Evolutionary conservation across 2,797 vertebrate species (phyloP), one percentile per base, ranked within the genome.

Genomic region (Poeciliopsis paucimaculata): DNA sequence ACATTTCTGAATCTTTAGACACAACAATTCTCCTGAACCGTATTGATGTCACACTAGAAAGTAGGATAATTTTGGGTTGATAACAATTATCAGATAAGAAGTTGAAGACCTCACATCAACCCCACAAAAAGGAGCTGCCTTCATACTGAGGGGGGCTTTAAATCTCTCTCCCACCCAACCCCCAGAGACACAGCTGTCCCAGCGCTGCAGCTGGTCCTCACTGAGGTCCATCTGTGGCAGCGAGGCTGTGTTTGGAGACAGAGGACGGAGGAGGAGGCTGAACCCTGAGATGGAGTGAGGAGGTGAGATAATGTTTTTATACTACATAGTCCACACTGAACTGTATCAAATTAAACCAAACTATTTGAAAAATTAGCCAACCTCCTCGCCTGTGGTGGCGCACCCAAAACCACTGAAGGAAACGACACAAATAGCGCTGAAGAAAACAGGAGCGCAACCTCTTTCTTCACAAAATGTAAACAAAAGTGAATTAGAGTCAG

Each of bases 181-280:
- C 80, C 87, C 49, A 0, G 28, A 47, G 82, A 80, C 43, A 53
- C 2, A 45, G 74, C 71, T 77, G 23, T 60, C 78, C 75, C 82
- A 80, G 87, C 86, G 84, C 81, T 72, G 79, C 93, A 94, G 90
- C 90, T 94, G 93, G 88, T 89, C 89, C 74, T 77, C 79, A 77
- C 34, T 13, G 57, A 57, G 43, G 39, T 78, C 84, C 92, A 91
- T 93, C 85, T 94, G 92, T 83, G 86, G 66, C 77, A 79, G 47
- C 28, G 73, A 82, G 71, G 28, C 66, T 76, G 53, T 46, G 36
- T 83, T 79, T 62, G 41, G 49, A 79, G 66, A 73, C 49, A 47
- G 39, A 41, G 66, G 11, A 41, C 2, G 60, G 39, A 68, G 66
- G 39, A 62, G 60, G 23, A 53, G 31, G 51, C 31, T 51, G 45